Percentiles rank a stretch among this genome's conserved stretches.
phyloP scores from a whole-genome alignment of 92 coral and sea anemone genomes.

The Ricordea florida region DNA sequence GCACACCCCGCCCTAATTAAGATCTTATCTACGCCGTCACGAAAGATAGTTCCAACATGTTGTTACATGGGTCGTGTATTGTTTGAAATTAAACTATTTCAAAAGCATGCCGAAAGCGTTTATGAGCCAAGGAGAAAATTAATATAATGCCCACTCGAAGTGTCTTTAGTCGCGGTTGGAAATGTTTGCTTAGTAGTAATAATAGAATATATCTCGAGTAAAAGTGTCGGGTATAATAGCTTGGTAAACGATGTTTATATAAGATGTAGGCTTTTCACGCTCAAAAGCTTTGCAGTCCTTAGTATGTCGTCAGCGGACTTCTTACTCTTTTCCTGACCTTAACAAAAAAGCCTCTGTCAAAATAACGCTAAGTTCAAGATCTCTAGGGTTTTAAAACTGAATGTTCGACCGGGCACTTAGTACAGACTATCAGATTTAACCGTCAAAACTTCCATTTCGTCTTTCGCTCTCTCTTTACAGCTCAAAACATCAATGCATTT shows the following conservation, averaged over 20 bases:
- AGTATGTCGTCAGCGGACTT: too few species aligned
- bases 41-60: conserved; percentile 38
- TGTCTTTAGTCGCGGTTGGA: conserved; percentile 37
- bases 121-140: conserved; percentile 4
- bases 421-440: too few species aligned
- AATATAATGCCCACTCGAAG: conserved; percentile 32
- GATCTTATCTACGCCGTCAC: conserved; percentile 77
- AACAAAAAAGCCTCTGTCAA: too few species aligned
- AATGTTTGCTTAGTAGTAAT: conserved; percentile 32
- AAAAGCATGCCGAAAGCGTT: conserved; percentile 18
- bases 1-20: conserved; percentile 75
- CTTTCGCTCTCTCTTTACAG: not conserved
- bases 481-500: conserved; percentile 43
- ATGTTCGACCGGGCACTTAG: too few species aligned
- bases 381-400: too few species aligned
- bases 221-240: not conserved
- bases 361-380: too few species aligned
- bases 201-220: conserved; percentile 14
- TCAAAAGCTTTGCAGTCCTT: too few species aligned
- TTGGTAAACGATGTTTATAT: too few species aligned
- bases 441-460: too few species aligned
- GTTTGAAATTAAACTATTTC: conserved; percentile 14
- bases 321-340: too few species aligned
- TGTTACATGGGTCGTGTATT: not conserved
- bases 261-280: too few species aligned